A percentile compares a stretch with the other conserved stretches of the same genome.
These are phyloP conservation scores for Hestina assimilis DNA, from an alignment of 1,140 invertebrate species.

Conservation along the genomic window DNA sequence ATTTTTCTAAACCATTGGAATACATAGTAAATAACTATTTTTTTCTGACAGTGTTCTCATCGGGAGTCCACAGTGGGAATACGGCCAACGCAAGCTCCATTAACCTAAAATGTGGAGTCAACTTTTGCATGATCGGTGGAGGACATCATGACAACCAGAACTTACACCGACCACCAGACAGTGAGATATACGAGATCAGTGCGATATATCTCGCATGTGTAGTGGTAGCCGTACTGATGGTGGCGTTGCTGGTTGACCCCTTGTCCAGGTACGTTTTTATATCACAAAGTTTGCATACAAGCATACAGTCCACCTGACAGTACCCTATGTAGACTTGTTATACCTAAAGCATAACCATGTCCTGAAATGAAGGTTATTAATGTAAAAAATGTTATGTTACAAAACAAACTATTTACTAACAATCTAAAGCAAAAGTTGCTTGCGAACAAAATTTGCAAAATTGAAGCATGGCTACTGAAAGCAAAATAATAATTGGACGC, in stretches of 20 bases:
- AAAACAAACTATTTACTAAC: no score
- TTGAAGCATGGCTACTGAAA: no score
- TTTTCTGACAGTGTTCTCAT: constrained; percentile 83
- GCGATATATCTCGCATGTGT: constrained; percentile 94
- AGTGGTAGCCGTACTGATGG: constrained; percentile 89
- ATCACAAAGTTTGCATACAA: no score
- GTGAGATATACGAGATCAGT: constrained; percentile 91
- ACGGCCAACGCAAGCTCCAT: constrained; percentile 70
- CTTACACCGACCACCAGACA: constrained; percentile 86
- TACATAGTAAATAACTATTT: neutral
- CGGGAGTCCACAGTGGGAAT: constrained; percentile 83
- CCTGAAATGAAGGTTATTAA: no score
- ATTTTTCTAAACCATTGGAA: no score
- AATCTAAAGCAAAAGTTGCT: no score
- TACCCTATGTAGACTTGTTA: no score
- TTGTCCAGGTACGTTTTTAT: constrained; percentile 83
- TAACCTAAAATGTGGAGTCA: constrained; percentile 86
- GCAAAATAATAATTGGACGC: no score
- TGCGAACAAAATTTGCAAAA: no score
- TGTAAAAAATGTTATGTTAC: no score
- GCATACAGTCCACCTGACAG: no score
- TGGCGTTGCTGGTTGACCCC: constrained; percentile 93
- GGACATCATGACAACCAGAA: constrained; percentile 83
- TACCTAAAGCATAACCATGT: no score
- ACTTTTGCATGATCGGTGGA: constrained; percentile 87